Evolutionary conservation across 2,797 vertebrate genomes (phyloP).

Genomic region (Melanogrammus aeglefinus): DNA sequence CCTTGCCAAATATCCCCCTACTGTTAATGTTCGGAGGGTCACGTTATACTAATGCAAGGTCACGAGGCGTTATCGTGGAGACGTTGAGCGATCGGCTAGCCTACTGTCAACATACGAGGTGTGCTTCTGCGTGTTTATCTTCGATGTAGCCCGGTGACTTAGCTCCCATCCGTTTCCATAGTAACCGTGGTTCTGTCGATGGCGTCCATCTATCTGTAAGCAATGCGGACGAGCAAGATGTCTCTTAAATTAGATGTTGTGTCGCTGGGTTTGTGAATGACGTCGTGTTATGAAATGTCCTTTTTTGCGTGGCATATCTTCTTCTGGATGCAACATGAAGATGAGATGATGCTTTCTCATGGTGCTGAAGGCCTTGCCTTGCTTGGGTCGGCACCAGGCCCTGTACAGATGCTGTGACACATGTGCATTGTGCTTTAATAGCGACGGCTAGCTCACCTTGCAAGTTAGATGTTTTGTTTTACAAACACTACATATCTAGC

Average conservation of each 20-base stretch:
- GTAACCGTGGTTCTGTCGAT: slow-evolving; percentile 62
- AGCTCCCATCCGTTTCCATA: slow-evolving; percentile 71
- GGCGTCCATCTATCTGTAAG: slow-evolving; percentile 23
- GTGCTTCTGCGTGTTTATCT: slow-evolving; percentile 12
- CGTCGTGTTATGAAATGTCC: not conserved
- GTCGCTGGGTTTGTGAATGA: too few species aligned
- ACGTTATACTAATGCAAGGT: not conserved
- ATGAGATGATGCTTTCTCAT: not conserved
- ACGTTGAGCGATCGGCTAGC: too few species aligned
- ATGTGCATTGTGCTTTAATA: not conserved
- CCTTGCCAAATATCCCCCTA: not conserved
- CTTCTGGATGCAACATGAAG: not conserved
- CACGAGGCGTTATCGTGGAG: too few species aligned
- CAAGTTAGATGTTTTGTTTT: not conserved
- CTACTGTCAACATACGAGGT: not conserved
- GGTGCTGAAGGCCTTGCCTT: not conserved
- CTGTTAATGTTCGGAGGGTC: not conserved
- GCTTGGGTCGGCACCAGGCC: not conserved
- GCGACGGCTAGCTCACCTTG: not conserved
- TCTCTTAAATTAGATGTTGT: too few species aligned
- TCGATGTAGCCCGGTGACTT: slow-evolving; percentile 33
- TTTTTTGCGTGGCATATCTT: not conserved
- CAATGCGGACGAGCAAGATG: too few species aligned
- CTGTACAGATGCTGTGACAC: not conserved
- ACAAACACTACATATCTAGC: too few species aligned